These are phyloP conservation scores for Pterophyllum scalare DNA, from an alignment of 2,113 vertebrate genomes.

Conservation along the genomic window DNA sequence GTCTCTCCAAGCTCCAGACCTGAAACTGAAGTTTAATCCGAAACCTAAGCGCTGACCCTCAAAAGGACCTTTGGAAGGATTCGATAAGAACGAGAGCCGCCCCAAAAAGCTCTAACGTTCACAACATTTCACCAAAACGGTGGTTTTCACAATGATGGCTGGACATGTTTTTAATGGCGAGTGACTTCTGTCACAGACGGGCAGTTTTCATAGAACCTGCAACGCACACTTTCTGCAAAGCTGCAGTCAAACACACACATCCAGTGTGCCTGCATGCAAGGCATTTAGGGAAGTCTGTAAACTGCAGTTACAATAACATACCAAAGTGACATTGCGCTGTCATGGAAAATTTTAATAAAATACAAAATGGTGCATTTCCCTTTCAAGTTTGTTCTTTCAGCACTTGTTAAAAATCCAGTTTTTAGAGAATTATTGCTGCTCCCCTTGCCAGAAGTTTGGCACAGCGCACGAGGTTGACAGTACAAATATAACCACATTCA, in stretches of 20 bases:
- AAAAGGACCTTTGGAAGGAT: not conserved
- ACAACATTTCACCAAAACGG: not conserved
- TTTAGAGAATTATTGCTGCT: not conserved
- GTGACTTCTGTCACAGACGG: not conserved
- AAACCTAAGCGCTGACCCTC: not conserved
- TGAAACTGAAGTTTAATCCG: not conserved
- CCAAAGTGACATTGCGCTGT: not conserved
- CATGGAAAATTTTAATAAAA: not conserved
- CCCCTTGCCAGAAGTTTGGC: conserved; percentile 7
- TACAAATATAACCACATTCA: conserved; percentile 19
- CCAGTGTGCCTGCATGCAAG: not conserved
- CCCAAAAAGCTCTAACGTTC: not conserved
- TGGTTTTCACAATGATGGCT: too few species aligned
- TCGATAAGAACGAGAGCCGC: not conserved
- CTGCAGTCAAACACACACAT: not conserved
- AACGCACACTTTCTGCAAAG: not conserved
- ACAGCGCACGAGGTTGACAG: conserved; percentile 4
- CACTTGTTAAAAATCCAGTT: conserved; percentile 7
- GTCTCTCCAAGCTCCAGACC: too few species aligned
- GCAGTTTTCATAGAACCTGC: not conserved
- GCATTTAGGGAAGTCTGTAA: not conserved
- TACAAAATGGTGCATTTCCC: not conserved
- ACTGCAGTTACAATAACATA: not conserved
- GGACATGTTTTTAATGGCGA: accelerated
- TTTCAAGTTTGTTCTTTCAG: not conserved